Percentiles rank a stretch among this genome's conserved stretches.
These are phyloP conservation scores for Enteromius unitaeniatus DNA, from an alignment of 2,797 vertebrate species.

Conservation along the genomic window DNA sequence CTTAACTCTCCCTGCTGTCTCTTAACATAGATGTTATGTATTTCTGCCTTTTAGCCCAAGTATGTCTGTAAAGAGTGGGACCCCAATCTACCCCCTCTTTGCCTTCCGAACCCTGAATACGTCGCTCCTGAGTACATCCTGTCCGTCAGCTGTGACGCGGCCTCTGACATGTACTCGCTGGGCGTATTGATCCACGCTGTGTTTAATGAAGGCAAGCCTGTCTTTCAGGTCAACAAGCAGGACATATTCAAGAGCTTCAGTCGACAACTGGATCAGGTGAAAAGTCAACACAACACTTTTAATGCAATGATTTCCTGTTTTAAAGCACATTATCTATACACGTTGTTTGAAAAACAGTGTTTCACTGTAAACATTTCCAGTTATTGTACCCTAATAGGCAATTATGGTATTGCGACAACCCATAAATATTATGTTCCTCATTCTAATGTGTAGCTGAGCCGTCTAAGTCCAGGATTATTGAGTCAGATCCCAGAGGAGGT, in stretches of 20 bases:
- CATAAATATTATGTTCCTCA: background rate
- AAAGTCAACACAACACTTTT: background rate
- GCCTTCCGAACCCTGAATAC: slow-evolving; percentile 97
- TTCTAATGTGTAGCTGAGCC: slow-evolving; percentile 83
- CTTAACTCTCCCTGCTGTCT: background rate
- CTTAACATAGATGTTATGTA: background rate
- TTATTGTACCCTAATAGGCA: background rate
- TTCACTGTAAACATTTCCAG: background rate
- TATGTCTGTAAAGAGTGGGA: slow-evolving; percentile 98
- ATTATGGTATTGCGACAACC: background rate
- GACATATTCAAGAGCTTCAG: slow-evolving; percentile 99
- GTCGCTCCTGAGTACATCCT: slow-evolving; percentile 98
- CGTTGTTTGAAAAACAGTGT: background rate
- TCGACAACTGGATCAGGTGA: slow-evolving; percentile 95
- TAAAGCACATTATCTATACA: background rate
- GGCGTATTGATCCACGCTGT: slow-evolving; percentile 92
- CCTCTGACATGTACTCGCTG: slow-evolving; percentile 98
- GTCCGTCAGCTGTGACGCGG: slow-evolving; percentile 96
- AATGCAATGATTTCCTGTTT: background rate
- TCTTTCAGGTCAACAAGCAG: slow-evolving; percentile 97
- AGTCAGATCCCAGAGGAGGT: slow-evolving; percentile 92
- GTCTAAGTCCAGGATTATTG: slow-evolving; percentile 84
- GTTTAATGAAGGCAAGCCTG: slow-evolving; percentile 95
- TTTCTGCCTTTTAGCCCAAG: slow-evolving; percentile 79
- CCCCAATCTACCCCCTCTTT: slow-evolving; percentile 92